Base-by-base conservation (phyloP, 2,888 invertebrate species). In the Apoda limacodes region DNA sequence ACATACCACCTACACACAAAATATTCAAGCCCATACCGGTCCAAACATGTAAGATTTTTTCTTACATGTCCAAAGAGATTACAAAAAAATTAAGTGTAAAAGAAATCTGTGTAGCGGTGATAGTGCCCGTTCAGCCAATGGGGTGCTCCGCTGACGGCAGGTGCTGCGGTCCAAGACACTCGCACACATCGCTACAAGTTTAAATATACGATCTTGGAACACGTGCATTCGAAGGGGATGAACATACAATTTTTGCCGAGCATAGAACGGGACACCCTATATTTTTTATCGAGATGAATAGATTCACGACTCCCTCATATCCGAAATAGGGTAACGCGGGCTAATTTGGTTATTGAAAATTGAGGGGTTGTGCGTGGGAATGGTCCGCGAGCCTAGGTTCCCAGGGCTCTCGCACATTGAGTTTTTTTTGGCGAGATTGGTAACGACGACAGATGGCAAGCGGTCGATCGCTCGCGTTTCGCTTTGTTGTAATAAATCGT, bases 351-450 rank as follows among this genome's bases (percentile, higher is more conserved):
- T 82, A 82, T 81, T 80, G 80, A 74, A 76, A 75, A 78, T 78
- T 74, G 78, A 75, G 82, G 81, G 81, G 81, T 82, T 71, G 80
- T 74, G 82, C 85, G 86, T 86, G 86, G 85, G 86, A 86, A 86
- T 83, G 82, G 80, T 74, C 68, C 72, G 64, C 68, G 78, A 68
- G 74, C 71, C 72, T 71, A 66, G 82, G 85, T 87, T 87, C 86
- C 86, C 86, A 86, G 82, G 82, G 81, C 72, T 70, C 75, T 64
- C 69, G 74, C 80, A 76, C 74, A 76, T 76, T 76, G 71, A 69
- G 74, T 45, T 72, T 76, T 76, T 75, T 80, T 78, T 71, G 60
- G 55, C 61, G 67, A 70, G 71, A 74, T 75, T 75, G 70, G 72
- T 75, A 72, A 74, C 67, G 61, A 63, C 78, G 76, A 80, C 81